phyloP scores from a whole-genome alignment of 2,113 vertebrate genomes.

The Pterocles burchelli region DNA sequence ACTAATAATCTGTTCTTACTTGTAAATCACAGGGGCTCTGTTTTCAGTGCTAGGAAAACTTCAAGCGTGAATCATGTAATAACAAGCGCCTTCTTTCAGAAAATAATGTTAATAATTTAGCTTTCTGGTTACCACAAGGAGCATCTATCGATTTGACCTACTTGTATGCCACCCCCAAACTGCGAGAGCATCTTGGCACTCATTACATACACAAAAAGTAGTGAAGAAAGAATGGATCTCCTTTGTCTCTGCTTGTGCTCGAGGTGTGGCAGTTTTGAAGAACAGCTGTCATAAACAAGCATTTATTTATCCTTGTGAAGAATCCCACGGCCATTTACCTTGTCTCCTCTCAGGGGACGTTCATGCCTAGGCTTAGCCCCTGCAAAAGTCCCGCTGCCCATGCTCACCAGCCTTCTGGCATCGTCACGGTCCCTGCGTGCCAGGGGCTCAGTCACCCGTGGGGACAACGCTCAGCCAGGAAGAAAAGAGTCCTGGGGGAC shows the following conservation, averaged over 20 bases:
- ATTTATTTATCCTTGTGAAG: neutral
- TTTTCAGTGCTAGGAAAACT: conserved; percentile 28
- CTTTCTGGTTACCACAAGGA: neutral
- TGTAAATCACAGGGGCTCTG: conserved; percentile 15
- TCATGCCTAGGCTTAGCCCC: neutral
- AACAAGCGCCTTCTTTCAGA: neutral
- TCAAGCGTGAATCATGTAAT: neutral
- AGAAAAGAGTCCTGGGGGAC: neutral
- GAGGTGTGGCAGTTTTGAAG: neutral
- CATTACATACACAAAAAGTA: neutral
- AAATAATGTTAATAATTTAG: conserved; percentile 51
- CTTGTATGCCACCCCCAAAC: neutral
- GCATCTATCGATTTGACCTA: conserved; percentile 17
- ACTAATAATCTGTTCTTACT: conserved; percentile 38
- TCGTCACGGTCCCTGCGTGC: rapidly evolving
- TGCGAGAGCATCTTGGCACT: neutral
- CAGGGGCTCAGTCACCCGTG: rapidly evolving
- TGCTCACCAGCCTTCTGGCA: rapidly evolving
- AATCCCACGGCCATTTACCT: neutral
- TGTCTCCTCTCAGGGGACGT: neutral
- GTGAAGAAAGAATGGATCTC: rapidly evolving
- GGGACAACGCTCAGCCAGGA: neutral
- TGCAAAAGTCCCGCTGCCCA: neutral
- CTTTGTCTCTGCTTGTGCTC: neutral
- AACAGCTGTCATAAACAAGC: neutral